Percentiles rank a stretch among this genome's conserved stretches.
phyloP scores from a whole-genome alignment of 2,797 vertebrate genomes.

The Schizopygopsis malacanthus region DNA sequence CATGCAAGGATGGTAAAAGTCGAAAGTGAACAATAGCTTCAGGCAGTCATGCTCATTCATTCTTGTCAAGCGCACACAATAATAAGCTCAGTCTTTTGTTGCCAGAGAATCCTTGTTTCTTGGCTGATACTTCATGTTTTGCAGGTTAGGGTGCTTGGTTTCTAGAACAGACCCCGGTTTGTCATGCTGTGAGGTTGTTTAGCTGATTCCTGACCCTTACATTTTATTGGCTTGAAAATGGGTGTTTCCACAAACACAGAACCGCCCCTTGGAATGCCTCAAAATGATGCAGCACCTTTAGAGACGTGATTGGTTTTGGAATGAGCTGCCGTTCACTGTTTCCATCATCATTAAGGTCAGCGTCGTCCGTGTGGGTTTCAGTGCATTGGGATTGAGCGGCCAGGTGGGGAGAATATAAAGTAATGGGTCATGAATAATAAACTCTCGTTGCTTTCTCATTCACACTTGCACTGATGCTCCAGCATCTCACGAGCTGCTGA shows the following conservation, averaged over 20 bases:
- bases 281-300: constrained; percentile 48
- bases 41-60: constrained; percentile 26
- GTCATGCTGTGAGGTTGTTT: neutral
- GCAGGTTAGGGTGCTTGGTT: neutral
- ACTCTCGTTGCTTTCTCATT: constrained; percentile 33
- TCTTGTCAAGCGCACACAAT: neutral
- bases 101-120: constrained; percentile 4
- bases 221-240: neutral
- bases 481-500: neutral
- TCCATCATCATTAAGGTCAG: constrained; percentile 25
- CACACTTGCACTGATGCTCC: constrained; percentile 17
- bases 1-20: constrained; percentile 31
- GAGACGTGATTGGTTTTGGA: constrained; percentile 36
- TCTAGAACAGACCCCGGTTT: neutral
- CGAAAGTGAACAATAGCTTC: constrained; percentile 20
- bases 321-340: constrained; percentile 32
- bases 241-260: neutral
- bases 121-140: constrained; percentile 7
- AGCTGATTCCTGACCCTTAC: neutral
- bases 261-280: constrained; percentile 27
- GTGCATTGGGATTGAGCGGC: constrained; percentile 18
- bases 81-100: constrained; percentile 2
- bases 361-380: constrained; percentile 8
- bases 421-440: constrained; percentile 52
- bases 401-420: constrained; percentile 45